Conservation (phyloP, 1,140 invertebrate species). For the Cryptotermes secundus region DNA sequence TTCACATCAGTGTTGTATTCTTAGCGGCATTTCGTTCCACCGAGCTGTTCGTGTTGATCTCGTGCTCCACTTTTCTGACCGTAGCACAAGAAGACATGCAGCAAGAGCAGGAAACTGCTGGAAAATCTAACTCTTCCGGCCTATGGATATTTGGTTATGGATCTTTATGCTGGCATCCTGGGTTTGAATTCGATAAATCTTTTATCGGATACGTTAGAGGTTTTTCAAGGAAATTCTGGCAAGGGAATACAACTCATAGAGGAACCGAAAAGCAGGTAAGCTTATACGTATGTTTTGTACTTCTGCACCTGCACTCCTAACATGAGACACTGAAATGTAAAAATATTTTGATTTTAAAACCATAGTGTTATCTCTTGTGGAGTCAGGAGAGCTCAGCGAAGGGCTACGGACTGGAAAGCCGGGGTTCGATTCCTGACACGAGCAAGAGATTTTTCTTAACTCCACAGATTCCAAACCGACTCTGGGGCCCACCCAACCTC, state of each 20-base stretch:
- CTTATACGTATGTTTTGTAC: conserved; percentile 23
- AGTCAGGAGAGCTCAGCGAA: too few relatives aligned
- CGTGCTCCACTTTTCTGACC: not conserved
- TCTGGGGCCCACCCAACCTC: too few relatives aligned
- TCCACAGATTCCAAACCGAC: too few relatives aligned
- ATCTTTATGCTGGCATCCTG: conserved; percentile 83
- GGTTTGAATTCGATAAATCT: conserved; percentile 72
- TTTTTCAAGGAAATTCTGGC: conserved; percentile 79
- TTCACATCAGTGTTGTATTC: not conserved
- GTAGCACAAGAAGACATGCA: not conserved
- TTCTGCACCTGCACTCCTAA: too few relatives aligned
- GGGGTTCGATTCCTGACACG: too few relatives aligned
- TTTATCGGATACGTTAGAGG: conserved; percentile 72
- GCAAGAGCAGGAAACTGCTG: not conserved
- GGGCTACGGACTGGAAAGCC: too few relatives aligned
- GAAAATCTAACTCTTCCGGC: not conserved
- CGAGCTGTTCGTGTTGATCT: not conserved
- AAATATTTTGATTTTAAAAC: too few relatives aligned
- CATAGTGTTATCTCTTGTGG: too few relatives aligned
- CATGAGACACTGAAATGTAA: too few relatives aligned
- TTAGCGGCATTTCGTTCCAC: not conserved
- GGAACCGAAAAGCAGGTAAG: conserved; percentile 77
- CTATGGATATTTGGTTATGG: conserved; percentile 86
- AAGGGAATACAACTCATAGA: conserved; percentile 80
- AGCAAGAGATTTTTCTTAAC: too few relatives aligned